Evolutionary conservation across 2,888 invertebrate species (phyloP), one percentile per base, ranked within the genome.

Genomic region (Alsophila aescularia): DNA sequence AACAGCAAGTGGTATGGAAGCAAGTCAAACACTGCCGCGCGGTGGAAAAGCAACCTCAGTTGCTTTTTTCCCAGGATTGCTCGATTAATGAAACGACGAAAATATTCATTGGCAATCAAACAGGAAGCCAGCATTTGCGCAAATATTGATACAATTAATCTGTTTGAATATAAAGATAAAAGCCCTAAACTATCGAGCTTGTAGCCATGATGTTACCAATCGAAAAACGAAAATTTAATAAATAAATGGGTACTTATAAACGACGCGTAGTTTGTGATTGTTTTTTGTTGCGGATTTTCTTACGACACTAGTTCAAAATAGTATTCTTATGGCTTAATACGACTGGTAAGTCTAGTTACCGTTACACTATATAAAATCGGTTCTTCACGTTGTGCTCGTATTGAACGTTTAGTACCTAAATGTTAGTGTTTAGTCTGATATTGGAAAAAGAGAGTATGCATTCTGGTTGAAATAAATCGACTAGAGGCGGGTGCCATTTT

Each of bases 41-140:
- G 66, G 66, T 9, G 32, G 29, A 40, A 44, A 44, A 44, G 49
- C 49, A 43, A 35, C 39, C 12, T 49, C 18, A 59, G 66, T 65
- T 67, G 70, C 62, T 64, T 73, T 74, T 75, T 72, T 66, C 66
- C 52, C 67, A 66, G 65, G 60, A 70, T 73, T 70, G 71, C 69
- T 69, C 73, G 72, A 71, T 77, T 79, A 76, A 77, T 78, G 72
- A 71, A 79, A 73, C 70, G 75, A 67, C 72, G 73, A 73, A 80
- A 79, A 76, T 77, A 78, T 78, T 79, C 75, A 78, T 75, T 75
- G 73, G 76, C 76, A 79, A 82, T 79, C 79, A 80, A 78, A 81
- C 77, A 79, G 62, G 63, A 69, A 56, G 65, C 66, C 72, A 66
- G 70, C 68, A 72, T 72, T 73, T 73, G 66, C 51, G 63, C 75